Evolutionary conservation across 2,888 invertebrate species (phyloP), one percentile per base, ranked within the genome.

Genomic region (Drosophila birchii): DNA sequence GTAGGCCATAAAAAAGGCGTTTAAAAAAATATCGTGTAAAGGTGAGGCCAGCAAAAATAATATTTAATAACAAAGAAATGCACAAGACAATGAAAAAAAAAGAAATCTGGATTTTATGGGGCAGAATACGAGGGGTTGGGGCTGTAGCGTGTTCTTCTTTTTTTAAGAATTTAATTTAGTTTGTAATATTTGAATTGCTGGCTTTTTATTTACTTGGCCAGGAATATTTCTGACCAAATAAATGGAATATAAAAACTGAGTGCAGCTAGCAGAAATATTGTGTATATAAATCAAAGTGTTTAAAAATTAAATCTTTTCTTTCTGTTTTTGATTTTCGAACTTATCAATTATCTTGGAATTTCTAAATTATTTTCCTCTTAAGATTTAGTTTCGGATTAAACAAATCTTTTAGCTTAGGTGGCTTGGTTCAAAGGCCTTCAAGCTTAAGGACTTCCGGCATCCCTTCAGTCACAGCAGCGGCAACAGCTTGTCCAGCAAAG

Each of bases 41-140:
- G 86, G 85, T 80, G 84, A 60, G 81, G 49, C 55, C 44, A 59
- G 69, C 55, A 58, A 73, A 73, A 83, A 80, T 78, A 68, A 86
- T 86, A 86, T 83, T 86, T 78, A 88, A 88, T 83, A 83, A 86
- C 81, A 66, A 75, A 69, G 70, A 86, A 80, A 86, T 86, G n/a
- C 47, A 34, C 56, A 76, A 88, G 86, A 83, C 88, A 83, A 80
- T 86, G 80, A 51, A 47, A 29, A 43, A 55, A 61, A 36, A 47
- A 43, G 43, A 51, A 61, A 36, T 49, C 18, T 41, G 51, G 12
- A 41, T 34, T 69, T 72, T 69, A 74, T 57, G 56, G 43, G 20
- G 11, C 38, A 29, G 44, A 45, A 53, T 14, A 18, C 18, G 16
- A 38, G 49, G 18, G 38, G 23, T 23, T 38, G 11, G 14, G 11